Evolutionary conservation across 2,888 invertebrate genomes (phyloP).

Genomic region (Palloptera scutellata): DNA sequence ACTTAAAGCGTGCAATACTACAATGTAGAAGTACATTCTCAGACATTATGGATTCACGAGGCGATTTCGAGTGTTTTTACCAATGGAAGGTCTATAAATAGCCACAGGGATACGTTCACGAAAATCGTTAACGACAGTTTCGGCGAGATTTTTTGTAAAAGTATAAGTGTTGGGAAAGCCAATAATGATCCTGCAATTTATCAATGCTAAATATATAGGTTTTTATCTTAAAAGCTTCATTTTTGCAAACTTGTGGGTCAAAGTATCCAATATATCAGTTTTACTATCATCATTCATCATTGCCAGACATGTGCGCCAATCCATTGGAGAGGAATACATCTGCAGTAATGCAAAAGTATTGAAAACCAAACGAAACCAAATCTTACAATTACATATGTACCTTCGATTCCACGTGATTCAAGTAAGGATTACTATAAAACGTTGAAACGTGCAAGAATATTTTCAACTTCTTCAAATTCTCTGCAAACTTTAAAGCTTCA

Average conservation of each 20-base stretch:
- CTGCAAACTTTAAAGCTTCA: conserved; percentile 70
- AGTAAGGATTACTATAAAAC: conserved; percentile 84
- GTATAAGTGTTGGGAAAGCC: conserved; percentile 86
- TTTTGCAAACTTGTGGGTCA: conserved; percentile 53
- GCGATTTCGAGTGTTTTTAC: conserved; percentile 56
- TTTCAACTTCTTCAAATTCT: conserved; percentile 67
- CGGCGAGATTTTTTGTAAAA: conserved; percentile 87
- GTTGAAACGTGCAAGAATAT: conserved; percentile 84
- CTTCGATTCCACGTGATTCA: conserved; percentile 75
- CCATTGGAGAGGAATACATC: conserved; percentile 52
- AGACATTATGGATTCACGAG: neutral
- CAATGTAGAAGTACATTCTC: neutral
- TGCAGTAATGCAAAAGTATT: conserved; percentile 27
- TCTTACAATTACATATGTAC: too few relatives aligned
- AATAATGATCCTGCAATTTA: conserved; percentile 42
- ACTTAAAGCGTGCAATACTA: conserved; percentile 40
- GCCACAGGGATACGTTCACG: conserved; percentile 73
- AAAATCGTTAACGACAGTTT: conserved; percentile 78
- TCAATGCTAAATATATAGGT: neutral
- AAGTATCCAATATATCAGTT: conserved; percentile 40
- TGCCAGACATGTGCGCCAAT: conserved; percentile 53
- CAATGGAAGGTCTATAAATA: conserved; percentile 88
- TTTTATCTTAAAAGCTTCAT: conserved; percentile 66
- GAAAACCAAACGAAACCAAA: too few relatives aligned
- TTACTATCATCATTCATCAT: conserved; percentile 44